phyloP scores from a whole-genome alignment of 2,888 invertebrate species.

The Drosophila bunnanda region DNA sequence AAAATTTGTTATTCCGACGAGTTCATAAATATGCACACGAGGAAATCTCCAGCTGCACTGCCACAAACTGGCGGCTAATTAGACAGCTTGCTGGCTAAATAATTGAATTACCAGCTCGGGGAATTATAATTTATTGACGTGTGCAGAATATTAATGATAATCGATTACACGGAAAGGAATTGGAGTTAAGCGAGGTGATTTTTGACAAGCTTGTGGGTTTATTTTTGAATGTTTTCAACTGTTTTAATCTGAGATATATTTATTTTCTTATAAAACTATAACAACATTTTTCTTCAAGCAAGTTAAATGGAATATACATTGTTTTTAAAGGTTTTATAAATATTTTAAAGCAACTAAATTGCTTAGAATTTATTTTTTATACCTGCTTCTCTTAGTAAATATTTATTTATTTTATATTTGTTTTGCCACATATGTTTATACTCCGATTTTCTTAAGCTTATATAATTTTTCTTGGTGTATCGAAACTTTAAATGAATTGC shows the following conservation, averaged over 20 bases:
- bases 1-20: slow-evolving; percentile 65
- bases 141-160: slow-evolving; percentile 49
- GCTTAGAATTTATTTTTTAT: neutral
- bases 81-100: slow-evolving; percentile 38
- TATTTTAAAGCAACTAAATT: neutral
- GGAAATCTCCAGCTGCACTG: slow-evolving; percentile 30
- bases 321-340: neutral
- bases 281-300: neutral
- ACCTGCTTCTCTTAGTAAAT: neutral
- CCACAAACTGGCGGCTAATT: slow-evolving; percentile 48
- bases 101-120: slow-evolving; percentile 47
- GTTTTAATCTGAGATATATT: neutral
- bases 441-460: neutral
- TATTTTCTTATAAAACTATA: neutral
- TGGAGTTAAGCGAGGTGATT: neutral
- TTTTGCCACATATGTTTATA: neutral
- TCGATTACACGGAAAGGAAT: slow-evolving; percentile 50
- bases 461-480: neutral
- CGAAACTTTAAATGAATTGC: neutral
- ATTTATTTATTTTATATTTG: neutral
- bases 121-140: slow-evolving; percentile 64
- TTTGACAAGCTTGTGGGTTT: neutral
- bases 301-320: neutral
- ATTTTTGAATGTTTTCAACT: neutral
- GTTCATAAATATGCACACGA: slow-evolving; percentile 74